These are phyloP conservation scores for Hepsetus odoe DNA, from an alignment of 2,113 vertebrate species.

Conservation along the genomic window DNA sequence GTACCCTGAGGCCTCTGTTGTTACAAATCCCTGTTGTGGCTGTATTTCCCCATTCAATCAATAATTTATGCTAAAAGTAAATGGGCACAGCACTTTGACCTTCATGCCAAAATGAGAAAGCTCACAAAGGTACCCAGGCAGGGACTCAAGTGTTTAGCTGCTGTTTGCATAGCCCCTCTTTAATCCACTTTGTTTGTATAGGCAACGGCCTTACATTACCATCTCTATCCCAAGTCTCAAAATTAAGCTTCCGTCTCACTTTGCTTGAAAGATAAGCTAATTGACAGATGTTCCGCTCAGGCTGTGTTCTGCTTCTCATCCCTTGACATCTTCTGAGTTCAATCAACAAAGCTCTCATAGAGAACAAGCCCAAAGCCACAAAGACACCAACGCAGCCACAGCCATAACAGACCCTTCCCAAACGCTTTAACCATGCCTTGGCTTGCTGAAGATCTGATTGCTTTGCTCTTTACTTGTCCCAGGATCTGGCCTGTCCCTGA, in stretches of 20 bases:
- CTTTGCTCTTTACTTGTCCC: constrained; percentile 16
- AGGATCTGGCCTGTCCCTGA: neutral
- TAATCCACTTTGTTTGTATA: neutral
- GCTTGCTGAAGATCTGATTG: neutral
- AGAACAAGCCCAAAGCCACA: neutral
- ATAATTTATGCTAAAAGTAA: constrained; percentile 1
- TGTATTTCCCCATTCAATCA: neutral
- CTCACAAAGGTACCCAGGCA: neutral
- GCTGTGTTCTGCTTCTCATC: neutral
- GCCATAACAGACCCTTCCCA: neutral
- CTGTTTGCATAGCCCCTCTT: neutral
- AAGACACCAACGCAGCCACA: constrained; percentile 1
- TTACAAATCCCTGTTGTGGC: neutral
- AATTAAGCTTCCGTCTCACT: neutral
- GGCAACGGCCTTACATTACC: neutral
- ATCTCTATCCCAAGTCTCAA: neutral
- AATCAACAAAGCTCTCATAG: neutral
- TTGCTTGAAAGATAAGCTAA: neutral
- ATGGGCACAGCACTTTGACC: neutral
- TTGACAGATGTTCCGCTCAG: neutral
- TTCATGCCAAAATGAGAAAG: neutral
- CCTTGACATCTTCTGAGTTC: neutral
- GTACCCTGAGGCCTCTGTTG: neutral
- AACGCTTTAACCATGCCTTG: neutral
- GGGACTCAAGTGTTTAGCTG: neutral